Evolutionary conservation across 2,113 vertebrate species (phyloP).

Genomic region (Puntigrus tetrazona): DNA sequence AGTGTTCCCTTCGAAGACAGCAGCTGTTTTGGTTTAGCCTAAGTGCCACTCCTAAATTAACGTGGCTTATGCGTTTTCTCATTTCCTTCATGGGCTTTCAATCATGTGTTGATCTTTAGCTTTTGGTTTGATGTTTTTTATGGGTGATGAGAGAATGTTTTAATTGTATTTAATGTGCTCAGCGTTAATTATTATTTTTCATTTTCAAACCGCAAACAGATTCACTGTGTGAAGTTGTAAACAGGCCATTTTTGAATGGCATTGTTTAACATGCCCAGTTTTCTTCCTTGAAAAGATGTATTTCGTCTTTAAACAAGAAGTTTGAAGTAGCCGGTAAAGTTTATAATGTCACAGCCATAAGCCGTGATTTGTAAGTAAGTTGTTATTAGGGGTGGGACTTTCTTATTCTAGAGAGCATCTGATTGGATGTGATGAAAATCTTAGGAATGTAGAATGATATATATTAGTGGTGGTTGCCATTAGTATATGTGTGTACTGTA

Average conservation of each 20-base stretch:
- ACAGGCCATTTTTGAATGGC: neutral
- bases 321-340: neutral
- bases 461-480: no score
- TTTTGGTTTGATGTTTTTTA: conserved; percentile 28
- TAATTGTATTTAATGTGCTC: conserved; percentile 13
- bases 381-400: neutral
- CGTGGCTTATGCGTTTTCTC: conserved; percentile 27
- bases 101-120: conserved; percentile 7
- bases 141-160: conserved; percentile 9
- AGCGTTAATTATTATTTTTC: neutral
- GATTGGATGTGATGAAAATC: neutral
- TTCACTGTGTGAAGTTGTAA: conserved; percentile 8
- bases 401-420: neutral
- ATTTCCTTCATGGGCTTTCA: conserved; percentile 45
- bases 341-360: neutral
- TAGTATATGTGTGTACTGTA: no score
- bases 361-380: neutral
- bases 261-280: neutral
- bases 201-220: conserved; percentile 1
- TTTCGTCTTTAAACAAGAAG: neutral
- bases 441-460: neutral
- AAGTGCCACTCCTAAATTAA: conserved; percentile 44
- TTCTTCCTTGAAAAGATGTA: neutral
- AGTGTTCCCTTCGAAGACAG: conserved; percentile 42
- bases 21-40: conserved; percentile 53